A percentile compares a stretch with the other conserved stretches of the same genome.
Conservation (phyloP, 2,888 invertebrate species). For the Lithophane leautieri region DNA sequence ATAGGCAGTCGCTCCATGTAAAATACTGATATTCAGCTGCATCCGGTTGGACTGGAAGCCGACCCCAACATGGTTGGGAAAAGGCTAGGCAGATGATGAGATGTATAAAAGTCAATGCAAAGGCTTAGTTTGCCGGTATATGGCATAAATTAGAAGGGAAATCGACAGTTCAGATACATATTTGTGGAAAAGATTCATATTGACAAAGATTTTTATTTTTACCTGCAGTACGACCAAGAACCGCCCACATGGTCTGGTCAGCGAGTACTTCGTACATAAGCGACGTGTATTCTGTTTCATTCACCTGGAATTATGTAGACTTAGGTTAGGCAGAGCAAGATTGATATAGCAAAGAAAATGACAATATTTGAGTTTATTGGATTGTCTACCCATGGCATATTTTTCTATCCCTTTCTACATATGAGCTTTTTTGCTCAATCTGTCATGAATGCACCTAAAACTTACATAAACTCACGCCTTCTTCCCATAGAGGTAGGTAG, state of each 20-base stretch:
- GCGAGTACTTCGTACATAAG: conserved; percentile 98
- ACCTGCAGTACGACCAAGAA: conserved; percentile 97
- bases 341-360: background rate
- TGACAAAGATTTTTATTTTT: conserved; percentile 37
- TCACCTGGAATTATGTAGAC: conserved; percentile 77
- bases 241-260: conserved; percentile 98
- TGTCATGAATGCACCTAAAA: too few relatives aligned
- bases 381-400: background rate
- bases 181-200: background rate
- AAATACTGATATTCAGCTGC: too few relatives aligned
- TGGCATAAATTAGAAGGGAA: background rate
- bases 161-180: background rate
- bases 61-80: too few relatives aligned
- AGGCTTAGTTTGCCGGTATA: too few relatives aligned
- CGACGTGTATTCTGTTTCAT: conserved; percentile 90
- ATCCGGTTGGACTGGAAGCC: too few relatives aligned
- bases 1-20: too few relatives aligned
- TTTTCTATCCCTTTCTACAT: too few relatives aligned
- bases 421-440: too few relatives aligned
- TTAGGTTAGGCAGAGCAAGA: background rate
- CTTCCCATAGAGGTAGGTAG: too few relatives aligned
- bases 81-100: too few relatives aligned
- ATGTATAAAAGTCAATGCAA: background rate
- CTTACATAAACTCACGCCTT: too few relatives aligned
- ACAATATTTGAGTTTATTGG: background rate